Percentiles rank a stretch among this genome's conserved stretches.
phyloP scores from a whole-genome alignment of 1,140 invertebrate species.

The Cataglyphis hispanica region DNA sequence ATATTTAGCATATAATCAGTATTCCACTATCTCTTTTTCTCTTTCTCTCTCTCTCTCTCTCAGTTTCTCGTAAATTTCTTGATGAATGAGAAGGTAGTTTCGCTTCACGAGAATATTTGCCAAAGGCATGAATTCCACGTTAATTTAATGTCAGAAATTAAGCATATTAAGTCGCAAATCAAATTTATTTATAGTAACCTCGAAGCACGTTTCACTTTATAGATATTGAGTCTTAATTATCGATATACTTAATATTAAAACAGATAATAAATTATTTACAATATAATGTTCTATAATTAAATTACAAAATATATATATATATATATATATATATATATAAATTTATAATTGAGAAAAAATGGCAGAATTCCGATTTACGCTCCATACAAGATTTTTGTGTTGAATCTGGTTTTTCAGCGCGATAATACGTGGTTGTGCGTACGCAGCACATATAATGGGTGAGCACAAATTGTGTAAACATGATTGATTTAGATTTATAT shows the following conservation, averaged over 20 bases:
- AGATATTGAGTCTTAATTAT: background rate
- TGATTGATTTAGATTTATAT: background rate
- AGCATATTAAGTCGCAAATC: background rate
- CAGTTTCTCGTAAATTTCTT: background rate
- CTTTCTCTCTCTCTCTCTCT: background rate
- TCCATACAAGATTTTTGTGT: background rate
- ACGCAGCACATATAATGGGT: background rate
- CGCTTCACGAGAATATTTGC: background rate
- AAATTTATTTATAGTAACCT: background rate
- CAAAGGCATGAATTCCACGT: background rate
- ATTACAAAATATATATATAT: background rate
- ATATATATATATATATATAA: background rate
- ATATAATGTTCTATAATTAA: background rate
- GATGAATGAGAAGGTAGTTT: background rate
- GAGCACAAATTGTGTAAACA: background rate
- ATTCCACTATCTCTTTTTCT: background rate
- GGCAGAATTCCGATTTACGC: background rate
- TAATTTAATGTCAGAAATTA: background rate
- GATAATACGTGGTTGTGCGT: constrained; percentile 1
- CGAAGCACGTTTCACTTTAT: background rate
- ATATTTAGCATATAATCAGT: background rate
- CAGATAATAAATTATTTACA: background rate
- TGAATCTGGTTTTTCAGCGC: background rate
- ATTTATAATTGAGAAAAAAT: constrained; percentile 10
- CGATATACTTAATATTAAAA: background rate